Base-by-base conservation (phyloP, 2,797 vertebrate species). In the Malacoctenus gilli region DNA sequence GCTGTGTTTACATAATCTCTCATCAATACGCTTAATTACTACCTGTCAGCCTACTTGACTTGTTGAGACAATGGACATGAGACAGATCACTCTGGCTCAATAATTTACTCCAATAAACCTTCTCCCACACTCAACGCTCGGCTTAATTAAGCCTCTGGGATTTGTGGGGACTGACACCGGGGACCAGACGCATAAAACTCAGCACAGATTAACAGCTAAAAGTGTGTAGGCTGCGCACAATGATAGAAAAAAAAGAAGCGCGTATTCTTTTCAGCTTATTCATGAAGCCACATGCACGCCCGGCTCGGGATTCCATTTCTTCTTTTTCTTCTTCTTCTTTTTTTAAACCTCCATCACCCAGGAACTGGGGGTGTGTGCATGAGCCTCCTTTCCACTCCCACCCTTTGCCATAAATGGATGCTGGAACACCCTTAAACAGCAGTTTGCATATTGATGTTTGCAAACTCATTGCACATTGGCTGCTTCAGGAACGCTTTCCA, bases 131-230 rank as follows among this genome's bases (percentile, higher is more conserved):
- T 71, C 69, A 52, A 51, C 61, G 25, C 42, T 42, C 43, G 25
- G 66, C 43, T 66, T 88, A 86, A 89, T 88, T 81, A 85, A 80
- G 47, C 80, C 72, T 55, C 25, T 31, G 76, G 79, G 87, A 80
- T 65, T 72, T 39, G 68, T 62, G 52, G 35, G 35, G 48, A 61
- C 62, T 43, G 72, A 82, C 69, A 60, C 51, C 21, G 12, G 39
- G 9, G 42, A 42, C 22, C 44, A 61, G 20, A 28, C 12, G 8
- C 13, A 56, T 34, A 21, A 35, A 51, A 50, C 36, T 49, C 41
- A 15, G 14, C 1, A 15, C 18, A 13, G 38, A 59, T 52, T 41
- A 38, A 47, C 32, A 47, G 25, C 56, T 25, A 21, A 35, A 59
- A 46, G 30, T n/a, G 30, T 44, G 38, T 37, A 11, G 25, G 25